phyloP scores from a whole-genome alignment of 2,888 invertebrate species.

The Pammene aurita region DNA sequence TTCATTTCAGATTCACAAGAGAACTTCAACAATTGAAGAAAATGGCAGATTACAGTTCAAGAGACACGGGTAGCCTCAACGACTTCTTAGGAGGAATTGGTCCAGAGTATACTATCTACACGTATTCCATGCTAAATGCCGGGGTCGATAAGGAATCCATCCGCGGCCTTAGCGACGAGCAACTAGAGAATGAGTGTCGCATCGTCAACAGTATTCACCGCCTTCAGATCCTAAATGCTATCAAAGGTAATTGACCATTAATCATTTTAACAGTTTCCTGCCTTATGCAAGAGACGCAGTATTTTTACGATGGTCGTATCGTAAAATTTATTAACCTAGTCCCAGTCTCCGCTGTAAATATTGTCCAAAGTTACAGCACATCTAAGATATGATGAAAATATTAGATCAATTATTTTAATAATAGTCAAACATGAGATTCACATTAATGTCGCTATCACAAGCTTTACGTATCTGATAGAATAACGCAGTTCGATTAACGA shows the following conservation, averaged over 20 bases:
- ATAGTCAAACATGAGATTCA: conserved; percentile 25
- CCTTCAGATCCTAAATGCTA: conserved; percentile 93
- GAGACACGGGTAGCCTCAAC: conserved; percentile 95
- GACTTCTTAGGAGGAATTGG: conserved; percentile 92
- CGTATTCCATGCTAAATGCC: conserved; percentile 97
- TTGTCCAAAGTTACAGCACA: conserved; percentile 30
- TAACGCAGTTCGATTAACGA: conserved; percentile 15
- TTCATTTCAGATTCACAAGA: conserved; percentile 89
- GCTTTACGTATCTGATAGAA: conserved; percentile 16
- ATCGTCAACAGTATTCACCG: conserved; percentile 98
- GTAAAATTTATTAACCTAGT: conserved; percentile 43
- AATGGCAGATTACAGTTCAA: conserved; percentile 98
- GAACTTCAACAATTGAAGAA: conserved; percentile 96
- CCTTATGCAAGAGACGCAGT: conserved; percentile 42
- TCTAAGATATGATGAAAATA: conserved; percentile 32
- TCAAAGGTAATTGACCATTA: conserved; percentile 83
- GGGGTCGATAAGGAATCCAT: conserved; percentile 96
- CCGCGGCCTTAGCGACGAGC: conserved; percentile 94
- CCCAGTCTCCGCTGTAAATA: conserved; percentile 30
- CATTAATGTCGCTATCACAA: conserved; percentile 29
- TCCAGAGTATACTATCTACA: conserved; percentile 96
- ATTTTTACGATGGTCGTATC: conserved; percentile 44
- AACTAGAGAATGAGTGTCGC: conserved; percentile 94
- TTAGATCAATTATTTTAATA: conserved; percentile 26
- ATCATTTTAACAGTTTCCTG: conserved; percentile 43